A percentile compares a stretch with the other conserved stretches of the same genome.
phyloP scores from a whole-genome alignment of 2,888 invertebrate genomes.

The Elysia crispata region DNA sequence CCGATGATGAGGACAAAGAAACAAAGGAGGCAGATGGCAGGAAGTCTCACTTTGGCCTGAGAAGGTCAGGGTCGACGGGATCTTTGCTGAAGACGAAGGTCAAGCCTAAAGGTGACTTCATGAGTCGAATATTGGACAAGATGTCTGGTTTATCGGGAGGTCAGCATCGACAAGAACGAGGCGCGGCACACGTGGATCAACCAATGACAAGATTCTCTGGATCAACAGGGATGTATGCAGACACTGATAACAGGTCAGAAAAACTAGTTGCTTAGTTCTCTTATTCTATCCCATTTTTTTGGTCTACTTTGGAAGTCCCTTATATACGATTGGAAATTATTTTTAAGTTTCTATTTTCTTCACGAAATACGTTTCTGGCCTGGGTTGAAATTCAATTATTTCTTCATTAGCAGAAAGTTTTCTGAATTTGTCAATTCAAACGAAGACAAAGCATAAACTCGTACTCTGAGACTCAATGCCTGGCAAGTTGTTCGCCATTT shows the following conservation, averaged over 20 bases:
- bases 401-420: too few species aligned
- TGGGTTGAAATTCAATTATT: too few species aligned
- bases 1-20: neutral
- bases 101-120: neutral
- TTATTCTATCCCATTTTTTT: too few species aligned
- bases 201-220: neutral
- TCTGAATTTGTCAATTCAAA: too few species aligned
- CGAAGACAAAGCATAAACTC: too few species aligned
- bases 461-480: too few species aligned
- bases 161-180: neutral
- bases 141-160: neutral
- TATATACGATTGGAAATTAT: too few species aligned
- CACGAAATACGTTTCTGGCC: too few species aligned
- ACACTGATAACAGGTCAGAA: constrained; percentile 12
- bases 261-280: too few species aligned
- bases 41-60: neutral
- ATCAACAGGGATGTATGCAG: neutral
- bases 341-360: too few species aligned
- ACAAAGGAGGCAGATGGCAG: neutral
- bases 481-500: too few species aligned
- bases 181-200: neutral
- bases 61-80: neutral
- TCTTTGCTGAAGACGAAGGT: neutral
- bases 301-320: too few species aligned
- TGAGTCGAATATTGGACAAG: constrained; percentile 2